Percentiles rank a stretch among this genome's conserved stretches.
Conservation (phyloP, 2,797 vertebrate species). For the Sarcoramphus papa region DNA sequence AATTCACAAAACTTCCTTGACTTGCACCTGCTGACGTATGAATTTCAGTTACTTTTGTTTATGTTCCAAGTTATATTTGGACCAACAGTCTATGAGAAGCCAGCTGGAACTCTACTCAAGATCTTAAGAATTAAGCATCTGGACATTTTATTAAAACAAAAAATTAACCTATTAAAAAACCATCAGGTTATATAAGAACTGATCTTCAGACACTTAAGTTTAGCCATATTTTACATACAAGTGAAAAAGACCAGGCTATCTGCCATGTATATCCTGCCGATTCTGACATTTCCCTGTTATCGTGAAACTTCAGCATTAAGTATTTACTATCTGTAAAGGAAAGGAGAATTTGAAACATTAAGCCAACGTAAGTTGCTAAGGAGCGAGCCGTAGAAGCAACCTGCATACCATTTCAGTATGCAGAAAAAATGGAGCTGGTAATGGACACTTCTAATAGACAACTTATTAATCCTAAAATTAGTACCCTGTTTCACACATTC, state of each 20-base stretch:
- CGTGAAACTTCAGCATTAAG: neutral
- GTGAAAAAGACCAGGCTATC: neutral
- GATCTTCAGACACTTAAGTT: neutral
- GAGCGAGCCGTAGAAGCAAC: accelerated
- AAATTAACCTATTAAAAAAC: neutral
- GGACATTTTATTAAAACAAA: neutral
- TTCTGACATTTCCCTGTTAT: neutral
- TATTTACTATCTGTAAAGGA: neutral
- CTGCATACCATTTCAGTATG: neutral
- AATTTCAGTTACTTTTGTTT: neutral
- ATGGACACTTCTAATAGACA: neutral
- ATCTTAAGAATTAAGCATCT: neutral
- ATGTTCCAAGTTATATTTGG: neutral
- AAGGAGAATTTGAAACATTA: neutral
- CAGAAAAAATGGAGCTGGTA: neutral
- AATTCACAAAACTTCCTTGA: neutral
- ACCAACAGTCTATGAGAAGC: neutral
- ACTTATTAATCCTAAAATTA: neutral
- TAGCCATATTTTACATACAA: neutral
- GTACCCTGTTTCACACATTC: neutral
- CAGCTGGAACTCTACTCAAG: neutral
- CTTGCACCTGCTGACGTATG: neutral
- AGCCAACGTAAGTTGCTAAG: neutral
- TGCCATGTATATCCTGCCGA: accelerated
- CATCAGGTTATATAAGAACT: neutral